phyloP scores from a whole-genome alignment of 1,140 invertebrate genomes.

The Drosophila virilis region DNA sequence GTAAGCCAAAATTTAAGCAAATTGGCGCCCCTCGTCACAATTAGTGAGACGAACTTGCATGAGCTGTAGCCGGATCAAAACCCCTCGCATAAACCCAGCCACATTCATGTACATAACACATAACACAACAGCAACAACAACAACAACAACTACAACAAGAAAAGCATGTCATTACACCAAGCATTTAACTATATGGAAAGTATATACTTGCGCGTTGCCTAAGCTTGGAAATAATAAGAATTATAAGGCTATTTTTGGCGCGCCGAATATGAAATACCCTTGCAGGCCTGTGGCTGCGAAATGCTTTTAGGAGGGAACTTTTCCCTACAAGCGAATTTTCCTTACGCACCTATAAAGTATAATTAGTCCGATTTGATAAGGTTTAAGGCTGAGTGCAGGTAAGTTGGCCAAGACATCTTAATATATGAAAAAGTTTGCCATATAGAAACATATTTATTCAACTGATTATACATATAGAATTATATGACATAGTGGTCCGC shows the following conservation, averaged over 20 bases:
- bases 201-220: neutral
- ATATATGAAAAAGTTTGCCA: no score
- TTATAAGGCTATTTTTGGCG: neutral
- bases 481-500: no score
- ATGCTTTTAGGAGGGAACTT: no score
- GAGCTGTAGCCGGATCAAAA: conserved; percentile 52
- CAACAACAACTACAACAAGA: conserved; percentile 2
- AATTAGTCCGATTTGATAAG: no score
- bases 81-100: conserved; percentile 3
- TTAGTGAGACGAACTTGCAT: conserved; percentile 75
- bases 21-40: conserved; percentile 77
- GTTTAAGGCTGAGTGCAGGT: no score
- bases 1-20: conserved; percentile 71
- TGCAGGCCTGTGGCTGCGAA: no score
- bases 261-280: no score
- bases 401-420: no score
- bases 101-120: conserved; percentile 45
- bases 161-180: conserved; percentile 17
- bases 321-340: no score
- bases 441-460: no score
- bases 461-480: no score
- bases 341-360: neutral
- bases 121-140: conserved; percentile 30
- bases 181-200: neutral
- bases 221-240: neutral